phyloP scores from a whole-genome alignment of 1,140 invertebrate genomes.

The Drosophila yakuba region DNA sequence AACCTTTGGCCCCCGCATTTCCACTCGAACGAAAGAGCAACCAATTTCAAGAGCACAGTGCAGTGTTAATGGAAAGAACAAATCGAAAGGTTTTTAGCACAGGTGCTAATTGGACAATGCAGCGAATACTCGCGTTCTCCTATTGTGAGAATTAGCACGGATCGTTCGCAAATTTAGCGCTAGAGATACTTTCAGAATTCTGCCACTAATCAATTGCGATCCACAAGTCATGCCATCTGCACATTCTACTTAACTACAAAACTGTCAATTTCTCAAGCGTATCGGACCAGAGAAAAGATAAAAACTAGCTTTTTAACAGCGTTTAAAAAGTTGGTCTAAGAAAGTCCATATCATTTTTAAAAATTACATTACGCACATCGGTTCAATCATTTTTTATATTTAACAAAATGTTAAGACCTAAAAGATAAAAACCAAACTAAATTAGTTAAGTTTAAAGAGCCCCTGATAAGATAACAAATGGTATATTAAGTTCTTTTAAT shows the following conservation, averaged over 20 bases:
- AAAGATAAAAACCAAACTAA: not conserved
- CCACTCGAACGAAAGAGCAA: constrained; percentile 30
- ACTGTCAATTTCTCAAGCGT: constrained; percentile 14
- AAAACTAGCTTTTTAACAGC: not conserved
- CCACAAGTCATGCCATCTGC: constrained; percentile 35
- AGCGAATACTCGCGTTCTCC: constrained; percentile 35
- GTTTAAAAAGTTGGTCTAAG: not conserved
- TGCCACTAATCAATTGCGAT: constrained; percentile 37
- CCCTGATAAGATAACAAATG: not conserved
- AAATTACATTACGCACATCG: too few relatives aligned
- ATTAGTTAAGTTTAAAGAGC: too few relatives aligned
- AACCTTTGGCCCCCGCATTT: constrained; percentile 12
- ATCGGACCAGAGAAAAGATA: not conserved
- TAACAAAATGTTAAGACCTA: too few relatives aligned
- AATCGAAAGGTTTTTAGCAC: constrained; percentile 39
- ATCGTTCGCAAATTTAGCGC: constrained; percentile 58
- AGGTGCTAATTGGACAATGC: constrained; percentile 65
- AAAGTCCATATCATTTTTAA: not conserved
- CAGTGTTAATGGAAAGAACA: constrained; percentile 42
- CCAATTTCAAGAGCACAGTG: constrained; percentile 37
- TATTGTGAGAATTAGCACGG: constrained; percentile 49
- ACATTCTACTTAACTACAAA: constrained; percentile 23
- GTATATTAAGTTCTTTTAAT: constrained; percentile 1
- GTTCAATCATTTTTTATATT: too few relatives aligned
- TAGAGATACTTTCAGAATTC: constrained; percentile 45